These are phyloP conservation scores for Drosophila ambigua DNA, from an alignment of 1,140 invertebrate species.

Conservation along the genomic window DNA sequence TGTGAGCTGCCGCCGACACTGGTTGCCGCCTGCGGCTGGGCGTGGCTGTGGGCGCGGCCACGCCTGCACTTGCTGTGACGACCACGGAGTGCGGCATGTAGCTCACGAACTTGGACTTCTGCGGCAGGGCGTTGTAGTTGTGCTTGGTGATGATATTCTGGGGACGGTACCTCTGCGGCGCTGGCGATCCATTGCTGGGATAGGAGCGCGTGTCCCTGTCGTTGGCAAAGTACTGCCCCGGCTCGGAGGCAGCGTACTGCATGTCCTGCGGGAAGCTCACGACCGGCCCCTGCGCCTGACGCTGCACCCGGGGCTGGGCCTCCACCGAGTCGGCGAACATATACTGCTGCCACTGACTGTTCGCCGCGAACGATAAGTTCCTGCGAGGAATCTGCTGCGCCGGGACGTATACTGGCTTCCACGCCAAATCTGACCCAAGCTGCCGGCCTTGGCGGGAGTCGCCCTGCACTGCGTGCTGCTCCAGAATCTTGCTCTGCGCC, in stretches of 20 bases:
- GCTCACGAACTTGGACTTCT: constrained; percentile 62
- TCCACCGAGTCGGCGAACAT: constrained; percentile 28
- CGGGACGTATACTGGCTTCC: constrained; percentile 43
- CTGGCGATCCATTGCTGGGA: constrained; percentile 8
- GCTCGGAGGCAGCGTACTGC: constrained; percentile 57
- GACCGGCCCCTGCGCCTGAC: constrained; percentile 24
- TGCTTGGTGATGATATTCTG: constrained; percentile 71
- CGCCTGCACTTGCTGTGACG: constrained; percentile 63
- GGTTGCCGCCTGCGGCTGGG: constrained; percentile 24
- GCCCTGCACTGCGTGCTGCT: constrained; percentile 36
- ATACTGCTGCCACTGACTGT: constrained; percentile 58
- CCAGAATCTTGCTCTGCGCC: constrained; percentile 59
- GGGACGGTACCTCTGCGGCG: constrained; percentile 28
- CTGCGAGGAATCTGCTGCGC: constrained; percentile 32
- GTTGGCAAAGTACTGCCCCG: constrained; percentile 17
- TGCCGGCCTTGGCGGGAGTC: constrained; percentile 44
- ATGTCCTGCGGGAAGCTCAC: constrained; percentile 51
- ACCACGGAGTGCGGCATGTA: constrained; percentile 72
- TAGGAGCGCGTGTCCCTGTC: constrained; percentile 53
- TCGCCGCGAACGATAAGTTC: constrained; percentile 34
- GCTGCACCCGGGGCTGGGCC: constrained; percentile 24
- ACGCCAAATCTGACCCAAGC: constrained; percentile 23
- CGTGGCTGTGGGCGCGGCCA: constrained; percentile 43
- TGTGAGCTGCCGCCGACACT: constrained; percentile 1
- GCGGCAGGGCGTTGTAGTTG: constrained; percentile 64